Conservation (phyloP, 2,797 vertebrate species). For the Falco cherrug region DNA sequence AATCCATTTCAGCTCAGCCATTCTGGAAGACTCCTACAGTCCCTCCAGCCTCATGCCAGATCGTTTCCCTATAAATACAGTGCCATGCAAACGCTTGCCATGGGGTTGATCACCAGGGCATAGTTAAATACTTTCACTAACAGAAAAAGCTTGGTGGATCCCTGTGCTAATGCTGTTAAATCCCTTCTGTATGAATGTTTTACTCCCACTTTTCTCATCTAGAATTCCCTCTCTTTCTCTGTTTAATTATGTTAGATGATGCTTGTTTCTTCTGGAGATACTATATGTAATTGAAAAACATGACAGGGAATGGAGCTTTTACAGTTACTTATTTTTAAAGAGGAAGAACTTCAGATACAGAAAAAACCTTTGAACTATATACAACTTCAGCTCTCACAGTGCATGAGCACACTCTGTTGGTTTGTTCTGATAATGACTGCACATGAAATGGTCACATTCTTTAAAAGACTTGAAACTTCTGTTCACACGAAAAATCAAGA, state of each 20-base stretch:
- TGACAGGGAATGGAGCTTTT: background rate
- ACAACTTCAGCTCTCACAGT: background rate
- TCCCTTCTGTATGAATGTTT: background rate
- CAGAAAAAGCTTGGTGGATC: background rate
- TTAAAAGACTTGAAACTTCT: background rate
- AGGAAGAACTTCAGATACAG: background rate
- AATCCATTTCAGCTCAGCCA: background rate
- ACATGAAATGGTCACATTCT: background rate
- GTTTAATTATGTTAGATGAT: background rate
- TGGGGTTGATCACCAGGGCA: background rate
- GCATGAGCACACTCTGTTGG: slow-evolving; percentile 61
- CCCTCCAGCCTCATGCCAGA: background rate
- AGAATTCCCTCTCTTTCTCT: slow-evolving; percentile 19
- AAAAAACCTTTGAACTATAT: background rate
- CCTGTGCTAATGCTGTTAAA: background rate
- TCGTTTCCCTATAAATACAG: rapidly evolving
- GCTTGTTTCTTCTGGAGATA: slow-evolving; percentile 19
- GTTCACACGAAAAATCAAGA: background rate
- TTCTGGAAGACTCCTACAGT: background rate
- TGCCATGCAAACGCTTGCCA: rapidly evolving
- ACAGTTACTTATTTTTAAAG: slow-evolving; percentile 2
- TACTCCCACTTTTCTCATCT: background rate
- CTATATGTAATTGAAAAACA: background rate
- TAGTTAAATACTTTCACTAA: background rate
- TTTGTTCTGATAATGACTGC: background rate